Percentiles rank a stretch among this genome's conserved stretches.
phyloP scores from a whole-genome alignment of 2,797 vertebrate genomes.

The Ctenopoma multispine region DNA sequence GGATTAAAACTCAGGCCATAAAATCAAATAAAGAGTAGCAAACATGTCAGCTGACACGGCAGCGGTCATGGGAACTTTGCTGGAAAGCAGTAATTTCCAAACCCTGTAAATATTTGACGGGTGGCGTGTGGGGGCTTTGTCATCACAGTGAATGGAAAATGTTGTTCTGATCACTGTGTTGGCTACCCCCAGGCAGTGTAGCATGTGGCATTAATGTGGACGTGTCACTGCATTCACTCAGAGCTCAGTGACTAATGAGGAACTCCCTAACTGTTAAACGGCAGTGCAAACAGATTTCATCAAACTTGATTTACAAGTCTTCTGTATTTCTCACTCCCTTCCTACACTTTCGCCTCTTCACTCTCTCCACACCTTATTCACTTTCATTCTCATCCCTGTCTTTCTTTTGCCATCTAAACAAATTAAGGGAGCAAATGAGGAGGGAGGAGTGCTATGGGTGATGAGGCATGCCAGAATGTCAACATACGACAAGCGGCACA shows the following conservation, averaged over 20 bases:
- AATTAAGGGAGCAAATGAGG: slow-evolving; percentile 75
- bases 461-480: slow-evolving; percentile 69
- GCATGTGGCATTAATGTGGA: slow-evolving; percentile 64
- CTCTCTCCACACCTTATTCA: slow-evolving; percentile 35
- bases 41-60: slow-evolving; percentile 53
- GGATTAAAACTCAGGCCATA: slow-evolving; percentile 21
- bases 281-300: slow-evolving; percentile 47
- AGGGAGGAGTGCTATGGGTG: slow-evolving; percentile 69
- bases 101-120: slow-evolving; percentile 62
- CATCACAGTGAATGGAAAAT: slow-evolving; percentile 70
- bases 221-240: slow-evolving; percentile 62
- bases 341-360: slow-evolving; percentile 12
- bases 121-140: slow-evolving; percentile 46
- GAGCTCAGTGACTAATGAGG: slow-evolving; percentile 59
- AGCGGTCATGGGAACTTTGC: slow-evolving; percentile 66
- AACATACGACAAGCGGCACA: slow-evolving; percentile 65
- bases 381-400: slow-evolving; percentile 32
- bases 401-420: slow-evolving; percentile 62
- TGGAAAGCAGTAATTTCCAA: slow-evolving; percentile 59
- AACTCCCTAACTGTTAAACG: slow-evolving; percentile 68
- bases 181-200: slow-evolving; percentile 57
- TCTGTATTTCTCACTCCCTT: neutral
- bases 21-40: slow-evolving; percentile 53
- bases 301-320: slow-evolving; percentile 61
- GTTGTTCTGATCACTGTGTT: slow-evolving; percentile 70